Evolutionary conservation across 2,113 vertebrate genomes (phyloP).

Genomic region (Amazona guildingii): DNA sequence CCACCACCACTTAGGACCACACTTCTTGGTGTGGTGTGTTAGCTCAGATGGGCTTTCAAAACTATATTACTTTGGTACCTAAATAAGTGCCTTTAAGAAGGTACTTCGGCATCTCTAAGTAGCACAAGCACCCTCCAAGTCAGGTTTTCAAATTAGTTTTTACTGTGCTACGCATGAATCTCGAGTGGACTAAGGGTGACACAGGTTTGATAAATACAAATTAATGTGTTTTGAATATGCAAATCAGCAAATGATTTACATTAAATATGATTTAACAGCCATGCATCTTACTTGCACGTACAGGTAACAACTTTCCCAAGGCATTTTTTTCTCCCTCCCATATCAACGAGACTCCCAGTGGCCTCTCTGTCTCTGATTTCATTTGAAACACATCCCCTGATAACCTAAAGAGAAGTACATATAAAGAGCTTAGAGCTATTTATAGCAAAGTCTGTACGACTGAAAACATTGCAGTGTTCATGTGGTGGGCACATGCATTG

Average conservation of each 20-base stretch:
- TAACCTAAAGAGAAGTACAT: constrained; percentile 37
- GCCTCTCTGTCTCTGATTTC: background rate
- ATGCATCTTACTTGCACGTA: background rate
- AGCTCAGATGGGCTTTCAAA: background rate
- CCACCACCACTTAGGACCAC: background rate
- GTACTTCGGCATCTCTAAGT: background rate
- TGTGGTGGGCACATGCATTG: background rate
- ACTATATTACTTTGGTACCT: background rate
- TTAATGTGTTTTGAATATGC: background rate
- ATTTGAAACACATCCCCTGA: background rate
- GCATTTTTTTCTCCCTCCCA: background rate
- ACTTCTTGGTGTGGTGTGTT: background rate
- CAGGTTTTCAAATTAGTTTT: background rate
- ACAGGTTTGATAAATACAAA: background rate
- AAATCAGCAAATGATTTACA: background rate
- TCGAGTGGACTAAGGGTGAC: background rate
- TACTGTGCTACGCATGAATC: accelerated
- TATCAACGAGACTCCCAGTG: background rate
- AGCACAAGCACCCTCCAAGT: background rate
- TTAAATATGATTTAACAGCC: background rate
- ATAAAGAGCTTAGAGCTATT: constrained; percentile 36
- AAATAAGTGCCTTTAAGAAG: background rate
- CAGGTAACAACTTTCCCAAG: background rate
- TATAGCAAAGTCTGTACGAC: constrained; percentile 32
- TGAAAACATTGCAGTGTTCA: constrained; percentile 49